phyloP scores from a whole-genome alignment of 2,113 vertebrate species.

The Cebidichthys violaceus region DNA sequence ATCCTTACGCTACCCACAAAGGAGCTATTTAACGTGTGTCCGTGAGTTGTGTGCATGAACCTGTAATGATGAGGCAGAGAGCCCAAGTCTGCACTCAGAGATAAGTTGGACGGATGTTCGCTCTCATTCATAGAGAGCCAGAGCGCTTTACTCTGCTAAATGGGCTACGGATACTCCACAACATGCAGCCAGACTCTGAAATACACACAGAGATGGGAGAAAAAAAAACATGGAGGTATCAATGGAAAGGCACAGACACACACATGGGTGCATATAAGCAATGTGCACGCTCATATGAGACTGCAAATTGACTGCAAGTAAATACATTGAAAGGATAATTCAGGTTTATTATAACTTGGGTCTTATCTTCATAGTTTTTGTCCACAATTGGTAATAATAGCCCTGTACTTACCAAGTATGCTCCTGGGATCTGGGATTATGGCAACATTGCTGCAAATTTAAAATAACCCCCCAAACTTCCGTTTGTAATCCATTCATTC shows the following conservation, averaged over 20 bases:
- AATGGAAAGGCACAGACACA: slow-evolving; percentile 15
- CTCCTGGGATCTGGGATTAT: background rate
- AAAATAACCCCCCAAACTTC: background rate
- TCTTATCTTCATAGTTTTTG: background rate
- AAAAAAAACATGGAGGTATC: slow-evolving; percentile 24
- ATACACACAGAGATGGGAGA: slow-evolving; percentile 27
- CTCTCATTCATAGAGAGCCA: slow-evolving; percentile 66
- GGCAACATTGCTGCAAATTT: background rate
- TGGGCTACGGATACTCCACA: slow-evolving; percentile 43
- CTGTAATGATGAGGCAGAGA: slow-evolving; percentile 63
- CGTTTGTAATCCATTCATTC: background rate
- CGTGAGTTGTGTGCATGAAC: slow-evolving; percentile 61
- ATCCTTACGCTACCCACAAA: slow-evolving; percentile 73
- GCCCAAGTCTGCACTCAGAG: slow-evolving; percentile 70
- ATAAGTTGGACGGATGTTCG: slow-evolving; percentile 73
- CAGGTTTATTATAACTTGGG: background rate
- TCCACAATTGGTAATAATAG: background rate
- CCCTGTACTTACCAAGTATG: background rate
- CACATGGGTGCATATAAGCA: background rate
- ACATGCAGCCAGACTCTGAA: slow-evolving; percentile 38
- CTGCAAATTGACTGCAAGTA: too few relatives aligned
- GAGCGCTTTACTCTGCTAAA: slow-evolving; percentile 53
- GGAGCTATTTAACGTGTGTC: slow-evolving; percentile 66
- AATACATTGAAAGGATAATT: background rate
- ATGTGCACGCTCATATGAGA: background rate